Base-by-base conservation (phyloP, 92 coral and sea anemone genomes). In the Porites rus region DNA sequence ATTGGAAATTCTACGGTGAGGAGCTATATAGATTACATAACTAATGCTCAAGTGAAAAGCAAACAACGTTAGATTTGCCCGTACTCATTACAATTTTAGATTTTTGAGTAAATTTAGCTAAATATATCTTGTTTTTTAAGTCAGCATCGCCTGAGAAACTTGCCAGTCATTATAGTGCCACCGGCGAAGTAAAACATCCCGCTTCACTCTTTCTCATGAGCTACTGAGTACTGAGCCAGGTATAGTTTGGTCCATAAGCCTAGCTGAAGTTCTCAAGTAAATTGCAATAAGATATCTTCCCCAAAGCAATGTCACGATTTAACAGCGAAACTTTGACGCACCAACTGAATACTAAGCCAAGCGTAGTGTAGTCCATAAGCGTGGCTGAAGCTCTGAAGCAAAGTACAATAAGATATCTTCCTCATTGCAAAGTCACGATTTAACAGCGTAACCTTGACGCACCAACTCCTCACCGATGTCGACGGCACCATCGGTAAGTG, bases 401-500 rank as follows among this genome's bases (percentile, higher is more conserved):
- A 14, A 62, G n/a, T 62, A 18, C 18, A 14, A 22, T 73, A 43
- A 38, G 43, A 19, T 1, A 24, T 19, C 11, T 69, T 69, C 74
- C 12, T 24, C 71, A 4, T 69, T 14, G 13, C 6, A 69, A 51
- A 3, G 10, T 74, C 76, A 75, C 50, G 79, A 65, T 21, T 78
- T 66, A 28, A 67, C 50, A 21, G 87, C 93, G 51, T 85, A 66
- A 7, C 79, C 81, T 54, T 63, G 73, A 62, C 24, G 74, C 19
- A 90, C 74, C 67, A 90, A 58, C 87, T 91, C 92, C 17, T 81
- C 89, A 14, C 75, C 71, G 38, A 94, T 84, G 84, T 81, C 85
- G 51, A 87, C 80, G 22, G 95, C 93, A 21, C 92, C 92, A 59
- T 86, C 78, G 11, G 90, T 88, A 21, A 94, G 89, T 10, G 77